These are phyloP conservation scores for Tonatia bakeri DNA, from an alignment of 2,113 vertebrate species.

Conservation along the genomic window DNA sequence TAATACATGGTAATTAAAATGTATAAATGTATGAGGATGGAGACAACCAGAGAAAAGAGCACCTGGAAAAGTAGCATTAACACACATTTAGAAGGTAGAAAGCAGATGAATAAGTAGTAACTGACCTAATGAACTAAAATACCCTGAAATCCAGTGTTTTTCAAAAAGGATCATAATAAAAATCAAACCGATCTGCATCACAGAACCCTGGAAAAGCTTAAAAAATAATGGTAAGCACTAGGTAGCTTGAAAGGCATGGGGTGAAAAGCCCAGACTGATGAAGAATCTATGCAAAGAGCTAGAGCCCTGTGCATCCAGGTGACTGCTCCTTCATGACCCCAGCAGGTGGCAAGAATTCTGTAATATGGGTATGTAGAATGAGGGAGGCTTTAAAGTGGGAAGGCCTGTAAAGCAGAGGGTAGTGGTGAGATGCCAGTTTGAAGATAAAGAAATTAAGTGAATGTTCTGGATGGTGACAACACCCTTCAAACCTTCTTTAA, in stretches of 20 bases:
- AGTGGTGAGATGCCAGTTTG: background rate
- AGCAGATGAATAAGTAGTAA: slow-evolving; percentile 24
- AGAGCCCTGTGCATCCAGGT: background rate
- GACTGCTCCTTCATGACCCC: background rate
- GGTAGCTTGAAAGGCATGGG: background rate
- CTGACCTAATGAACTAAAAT: background rate
- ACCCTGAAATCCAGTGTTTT: background rate
- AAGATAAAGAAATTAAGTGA: background rate
- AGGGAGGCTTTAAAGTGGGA: background rate
- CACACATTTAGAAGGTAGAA: background rate
- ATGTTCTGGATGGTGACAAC: background rate
- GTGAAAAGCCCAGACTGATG: background rate
- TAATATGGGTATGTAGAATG: background rate
- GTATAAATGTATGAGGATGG: slow-evolving; percentile 38
- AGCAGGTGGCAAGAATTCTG: background rate
- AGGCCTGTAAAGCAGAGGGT: background rate
- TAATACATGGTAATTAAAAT: slow-evolving; percentile 36
- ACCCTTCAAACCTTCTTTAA: background rate
- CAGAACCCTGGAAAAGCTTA: background rate
- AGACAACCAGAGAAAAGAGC: slow-evolving; percentile 25
- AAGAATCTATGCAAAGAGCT: background rate
- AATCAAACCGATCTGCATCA: background rate
- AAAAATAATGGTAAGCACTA: background rate
- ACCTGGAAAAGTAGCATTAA: slow-evolving; percentile 3
- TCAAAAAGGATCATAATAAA: background rate